Evolutionary conservation across 2,113 vertebrate genomes (phyloP).

Genomic region (Rhabdornis inornatus): DNA sequence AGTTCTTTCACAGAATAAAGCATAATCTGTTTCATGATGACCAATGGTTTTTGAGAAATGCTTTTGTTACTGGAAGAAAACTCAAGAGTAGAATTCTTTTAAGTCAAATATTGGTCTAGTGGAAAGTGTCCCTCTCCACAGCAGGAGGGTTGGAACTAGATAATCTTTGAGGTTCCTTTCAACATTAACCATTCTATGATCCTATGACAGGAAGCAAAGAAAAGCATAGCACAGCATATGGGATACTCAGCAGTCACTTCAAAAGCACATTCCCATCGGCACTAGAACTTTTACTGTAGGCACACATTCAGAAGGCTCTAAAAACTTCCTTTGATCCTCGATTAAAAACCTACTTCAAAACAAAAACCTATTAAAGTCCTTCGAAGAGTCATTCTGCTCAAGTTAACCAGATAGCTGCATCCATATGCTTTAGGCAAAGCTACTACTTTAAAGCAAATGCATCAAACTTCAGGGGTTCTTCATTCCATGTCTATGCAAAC

Average conservation of each 20-base stretch:
- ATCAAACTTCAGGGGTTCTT: neutral
- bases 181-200: neutral
- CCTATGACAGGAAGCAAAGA: neutral
- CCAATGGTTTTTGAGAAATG: neutral
- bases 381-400: neutral
- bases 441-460: neutral
- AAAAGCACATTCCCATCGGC: neutral
- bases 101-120: neutral
- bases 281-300: neutral
- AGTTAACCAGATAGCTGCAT: neutral
- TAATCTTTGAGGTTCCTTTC: neutral
- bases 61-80: neutral
- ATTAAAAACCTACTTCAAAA: neutral
- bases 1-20: neutral
- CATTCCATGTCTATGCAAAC: neutral
- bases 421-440: neutral
- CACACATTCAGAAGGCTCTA: neutral
- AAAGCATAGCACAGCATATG: neutral
- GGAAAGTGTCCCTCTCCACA: fast-evolving
- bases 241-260: neutral
- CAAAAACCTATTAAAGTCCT: neutral
- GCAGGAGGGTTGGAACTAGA: neutral
- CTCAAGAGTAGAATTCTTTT: neutral
- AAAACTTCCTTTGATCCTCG: neutral
- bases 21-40: neutral